Percentiles rank a stretch among this genome's conserved stretches.
Evolutionary conservation across 1,140 invertebrate species (phyloP).

Genomic region (Armadillidium nasatum): DNA sequence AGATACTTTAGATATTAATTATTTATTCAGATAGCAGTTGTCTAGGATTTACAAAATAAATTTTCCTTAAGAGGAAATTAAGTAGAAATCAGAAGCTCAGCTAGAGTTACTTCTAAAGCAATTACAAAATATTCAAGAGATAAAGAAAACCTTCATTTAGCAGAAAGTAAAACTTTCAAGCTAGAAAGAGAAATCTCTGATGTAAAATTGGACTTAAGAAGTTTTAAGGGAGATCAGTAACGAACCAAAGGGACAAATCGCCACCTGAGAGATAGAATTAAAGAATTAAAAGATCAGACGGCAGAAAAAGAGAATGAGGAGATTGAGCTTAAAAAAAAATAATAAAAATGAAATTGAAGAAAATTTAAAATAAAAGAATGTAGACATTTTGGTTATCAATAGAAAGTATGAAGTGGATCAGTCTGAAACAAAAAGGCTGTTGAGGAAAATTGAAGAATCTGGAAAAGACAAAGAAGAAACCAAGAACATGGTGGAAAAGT

Average conservation of each 20-base stretch:
- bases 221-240: slow-evolving; percentile 61
- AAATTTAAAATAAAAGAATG: too few species aligned
- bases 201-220: slow-evolving; percentile 62
- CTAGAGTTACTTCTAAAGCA: not conserved
- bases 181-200: slow-evolving; percentile 61
- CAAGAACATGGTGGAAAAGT: slow-evolving; percentile 10
- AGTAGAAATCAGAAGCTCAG: too few species aligned
- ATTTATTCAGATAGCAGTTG: too few species aligned
- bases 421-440: too few species aligned
- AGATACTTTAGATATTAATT: too few species aligned
- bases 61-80: too few species aligned
- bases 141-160: not conserved
- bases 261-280: slow-evolving; percentile 31
- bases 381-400: too few species aligned
- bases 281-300: slow-evolving; percentile 26
- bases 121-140: not conserved
- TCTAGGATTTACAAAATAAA: too few species aligned
- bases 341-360: too few species aligned
- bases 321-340: too few species aligned
- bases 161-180: not conserved
- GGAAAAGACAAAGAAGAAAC: slow-evolving; percentile 28
- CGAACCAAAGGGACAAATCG: slow-evolving; percentile 52
- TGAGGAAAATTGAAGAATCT: slow-evolving; percentile 18
- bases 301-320: slow-evolving; percentile 29
- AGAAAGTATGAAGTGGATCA: too few species aligned